A percentile compares a stretch with the other conserved stretches of the same genome.
These are phyloP conservation scores for Caenorhabditis latens DNA, from an alignment of 1,140 invertebrate species.

Conservation along the genomic window DNA sequence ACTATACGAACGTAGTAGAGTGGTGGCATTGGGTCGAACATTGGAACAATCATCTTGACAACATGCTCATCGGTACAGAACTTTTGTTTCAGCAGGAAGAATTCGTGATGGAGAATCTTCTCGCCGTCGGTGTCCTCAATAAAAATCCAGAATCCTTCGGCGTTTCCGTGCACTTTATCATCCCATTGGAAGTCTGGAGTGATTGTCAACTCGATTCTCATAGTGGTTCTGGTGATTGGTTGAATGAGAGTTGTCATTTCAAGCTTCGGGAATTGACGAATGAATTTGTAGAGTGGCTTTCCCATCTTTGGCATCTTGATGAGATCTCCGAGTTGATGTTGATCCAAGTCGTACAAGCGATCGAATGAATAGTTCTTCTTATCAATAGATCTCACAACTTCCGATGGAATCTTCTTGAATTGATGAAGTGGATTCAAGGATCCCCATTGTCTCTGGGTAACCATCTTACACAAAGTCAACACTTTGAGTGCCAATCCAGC, in stretches of 20 bases:
- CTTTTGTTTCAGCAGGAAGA: constrained; percentile 94
- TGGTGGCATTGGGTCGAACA: constrained; percentile 96
- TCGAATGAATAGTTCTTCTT: constrained; percentile 86
- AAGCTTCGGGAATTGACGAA: constrained; percentile 82
- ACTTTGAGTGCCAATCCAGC: constrained; percentile 92
- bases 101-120: constrained; percentile 93
- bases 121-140: constrained; percentile 98
- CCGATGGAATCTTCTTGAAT: constrained; percentile 97
- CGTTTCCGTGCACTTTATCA: constrained; percentile 93
- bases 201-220: constrained; percentile 95
- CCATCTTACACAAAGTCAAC: constrained; percentile 96
- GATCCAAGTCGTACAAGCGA: constrained; percentile 92
- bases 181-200: constrained; percentile 99
- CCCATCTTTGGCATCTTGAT: constrained; percentile 95
- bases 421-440: constrained; percentile 98
- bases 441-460: constrained; percentile 93
- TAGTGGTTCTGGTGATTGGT: constrained; percentile 93
- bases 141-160: constrained; percentile 98
- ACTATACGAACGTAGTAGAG: constrained; percentile 92
- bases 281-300: constrained; percentile 96
- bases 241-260: constrained; percentile 79
- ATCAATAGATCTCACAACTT: constrained; percentile 96
- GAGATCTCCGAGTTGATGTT: constrained; percentile 96
- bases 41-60: constrained; percentile 97
- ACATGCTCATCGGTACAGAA: constrained; percentile 94